Base-by-base conservation (phyloP, 1,140 invertebrate species). In the Stratiolaelaps scimitus region DNA sequence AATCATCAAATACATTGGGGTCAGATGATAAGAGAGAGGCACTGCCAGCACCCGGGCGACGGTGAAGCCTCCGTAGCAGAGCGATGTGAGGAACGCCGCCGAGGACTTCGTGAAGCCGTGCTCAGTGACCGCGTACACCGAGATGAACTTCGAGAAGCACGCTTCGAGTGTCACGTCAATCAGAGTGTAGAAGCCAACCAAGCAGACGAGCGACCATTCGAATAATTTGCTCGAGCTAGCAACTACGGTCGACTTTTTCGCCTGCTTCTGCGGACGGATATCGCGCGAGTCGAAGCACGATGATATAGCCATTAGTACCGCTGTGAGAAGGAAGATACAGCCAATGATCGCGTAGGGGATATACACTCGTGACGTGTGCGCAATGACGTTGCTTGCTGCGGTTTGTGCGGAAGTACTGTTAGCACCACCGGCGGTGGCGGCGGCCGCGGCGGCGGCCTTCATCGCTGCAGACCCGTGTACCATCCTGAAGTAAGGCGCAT, bases 321-420 rank as follows among this genome's bases (percentile, higher is more conserved):
- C 15, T 29, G 53, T 60, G 23, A 60, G 53, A n/a, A 60, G 53
- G 10, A 60, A 60, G 26, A 26, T 60, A 23, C 26, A 60, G 34
- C 53, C 53, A 17, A 60, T 60, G 53, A 60, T 60, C 53, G 15
- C 53, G 10, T 60, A 60, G 15, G 53, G 53, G 17, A 60, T 60
- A 26, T 60, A 34, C 26, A 60, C 53, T 15, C 53, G 53, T 5
- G 53, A 60, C 15, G 53, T 26, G 1, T 29, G 13, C 26, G 17
- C 20, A 20, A 29, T 34, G 17, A 60, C 34, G 53, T 19, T 20
- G 2, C 13, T 23, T 20, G 53, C 10, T 40, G 34, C 10, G 10
- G 10, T 10, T 40, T 6, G 34, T 10, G 34, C 34, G 10, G 34
- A 40, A 40, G 34, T 40, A 40, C 34, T 40, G 10, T 40, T 40